Evolutionary conservation across 2,797 vertebrate genomes (phyloP).

Genomic region (Sebastes cheni): DNA sequence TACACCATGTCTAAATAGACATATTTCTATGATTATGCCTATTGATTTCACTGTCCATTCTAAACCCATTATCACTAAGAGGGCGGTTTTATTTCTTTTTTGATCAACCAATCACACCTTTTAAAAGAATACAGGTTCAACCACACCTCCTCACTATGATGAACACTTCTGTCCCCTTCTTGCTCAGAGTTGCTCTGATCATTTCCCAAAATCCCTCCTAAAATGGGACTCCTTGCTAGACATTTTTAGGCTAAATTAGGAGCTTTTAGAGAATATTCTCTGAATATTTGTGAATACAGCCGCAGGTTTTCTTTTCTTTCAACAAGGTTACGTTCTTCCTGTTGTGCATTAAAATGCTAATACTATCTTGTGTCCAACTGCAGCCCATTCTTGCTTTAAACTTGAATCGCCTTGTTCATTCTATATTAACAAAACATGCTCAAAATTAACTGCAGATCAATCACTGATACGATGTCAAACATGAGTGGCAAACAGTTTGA

Average conservation of each 20-base stretch:
- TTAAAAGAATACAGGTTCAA: neutral
- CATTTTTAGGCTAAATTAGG: neutral
- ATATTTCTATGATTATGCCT: neutral
- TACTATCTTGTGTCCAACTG: neutral
- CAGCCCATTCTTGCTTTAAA: neutral
- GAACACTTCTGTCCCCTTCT: neutral
- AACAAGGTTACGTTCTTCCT: neutral
- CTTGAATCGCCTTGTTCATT: neutral
- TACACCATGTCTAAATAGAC: too few relatives aligned
- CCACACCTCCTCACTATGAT: neutral
- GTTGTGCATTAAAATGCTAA: constrained; percentile 9
- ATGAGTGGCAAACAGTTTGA: neutral
- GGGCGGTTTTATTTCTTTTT: neutral
- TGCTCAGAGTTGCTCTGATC: neutral
- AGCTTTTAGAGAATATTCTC: neutral
- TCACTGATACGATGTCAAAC: neutral
- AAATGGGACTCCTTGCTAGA: too few relatives aligned
- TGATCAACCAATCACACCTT: neutral
- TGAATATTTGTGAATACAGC: neutral
- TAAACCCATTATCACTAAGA: neutral
- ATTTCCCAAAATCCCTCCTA: neutral
- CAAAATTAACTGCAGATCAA: neutral
- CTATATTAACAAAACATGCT: neutral
- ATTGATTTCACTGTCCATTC: neutral
- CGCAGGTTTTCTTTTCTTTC: neutral